Evolutionary conservation across 23 tunicate genomes (phyloP).

Genomic region (Halocynthia aurantium): DNA sequence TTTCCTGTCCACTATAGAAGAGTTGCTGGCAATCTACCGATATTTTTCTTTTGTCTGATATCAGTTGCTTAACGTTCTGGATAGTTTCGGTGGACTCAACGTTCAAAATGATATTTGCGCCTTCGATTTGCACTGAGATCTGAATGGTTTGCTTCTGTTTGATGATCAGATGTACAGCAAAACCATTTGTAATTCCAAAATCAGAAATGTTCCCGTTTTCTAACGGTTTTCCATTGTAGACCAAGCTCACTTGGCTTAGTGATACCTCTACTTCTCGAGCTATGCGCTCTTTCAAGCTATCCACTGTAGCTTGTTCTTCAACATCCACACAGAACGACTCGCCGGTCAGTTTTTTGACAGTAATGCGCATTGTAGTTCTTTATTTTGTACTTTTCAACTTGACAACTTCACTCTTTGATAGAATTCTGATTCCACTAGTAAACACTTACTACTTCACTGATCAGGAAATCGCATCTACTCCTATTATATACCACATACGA

Average conservation of each 20-base stretch:
- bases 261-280: background rate
- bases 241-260: background rate
- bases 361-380: too few relatives aligned
- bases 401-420: too few relatives aligned
- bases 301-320: background rate
- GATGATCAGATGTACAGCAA: background rate
- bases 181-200: background rate
- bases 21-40: background rate
- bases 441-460: too few relatives aligned
- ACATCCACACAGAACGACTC: too few relatives aligned
- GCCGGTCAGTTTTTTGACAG: too few relatives aligned
- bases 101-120: background rate
- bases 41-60: background rate
- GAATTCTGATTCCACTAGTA: too few relatives aligned
- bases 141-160: background rate
- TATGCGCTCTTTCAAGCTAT: background rate
- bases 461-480: too few relatives aligned
- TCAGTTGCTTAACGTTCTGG: background rate
- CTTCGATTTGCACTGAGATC: background rate
- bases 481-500: too few relatives aligned
- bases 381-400: too few relatives aligned
- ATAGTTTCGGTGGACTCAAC: background rate
- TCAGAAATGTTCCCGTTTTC: background rate
- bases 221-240: background rate
- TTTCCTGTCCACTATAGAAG: background rate